These are phyloP conservation scores for Aplodontia rufa DNA, from an alignment of 2,113 vertebrate species.

Conservation along the genomic window DNA sequence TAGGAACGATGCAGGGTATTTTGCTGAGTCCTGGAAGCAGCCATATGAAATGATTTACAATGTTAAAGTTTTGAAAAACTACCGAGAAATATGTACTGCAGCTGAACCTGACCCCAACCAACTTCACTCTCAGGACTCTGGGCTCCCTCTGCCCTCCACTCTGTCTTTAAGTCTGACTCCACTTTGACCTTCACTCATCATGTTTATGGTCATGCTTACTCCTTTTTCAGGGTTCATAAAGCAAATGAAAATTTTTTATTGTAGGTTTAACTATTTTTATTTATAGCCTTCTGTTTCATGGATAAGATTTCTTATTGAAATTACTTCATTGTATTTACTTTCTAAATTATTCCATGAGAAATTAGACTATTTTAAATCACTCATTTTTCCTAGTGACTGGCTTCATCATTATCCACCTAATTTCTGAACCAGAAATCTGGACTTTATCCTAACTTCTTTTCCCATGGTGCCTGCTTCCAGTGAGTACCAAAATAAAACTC, in stretches of 20 bases:
- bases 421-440: conserved; percentile 4
- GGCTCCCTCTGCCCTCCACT: not conserved
- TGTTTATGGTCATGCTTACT: not conserved
- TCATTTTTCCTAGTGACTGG: not conserved
- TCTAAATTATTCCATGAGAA: conserved; percentile 10
- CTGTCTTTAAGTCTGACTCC: not conserved
- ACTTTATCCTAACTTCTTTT: not conserved
- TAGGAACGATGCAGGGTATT: not conserved
- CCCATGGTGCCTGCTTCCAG: not conserved
- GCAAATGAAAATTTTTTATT: not conserved
- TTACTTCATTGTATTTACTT: not conserved
- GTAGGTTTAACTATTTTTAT: not conserved
- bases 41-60: not conserved
- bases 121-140: not conserved
- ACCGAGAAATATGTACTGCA: not conserved
- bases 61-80: not conserved
- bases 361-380: not conserved
- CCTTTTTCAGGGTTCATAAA: not conserved
- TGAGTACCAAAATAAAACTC: not conserved
- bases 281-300: not conserved
- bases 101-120: not conserved
- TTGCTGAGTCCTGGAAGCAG: not conserved
- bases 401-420: not conserved
- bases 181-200: not conserved
- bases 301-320: conserved; percentile 11